Percentiles rank a stretch among this genome's conserved stretches.
Conservation (phyloP, 2,888 invertebrate species). For the Drosophila melanosoma region DNA sequence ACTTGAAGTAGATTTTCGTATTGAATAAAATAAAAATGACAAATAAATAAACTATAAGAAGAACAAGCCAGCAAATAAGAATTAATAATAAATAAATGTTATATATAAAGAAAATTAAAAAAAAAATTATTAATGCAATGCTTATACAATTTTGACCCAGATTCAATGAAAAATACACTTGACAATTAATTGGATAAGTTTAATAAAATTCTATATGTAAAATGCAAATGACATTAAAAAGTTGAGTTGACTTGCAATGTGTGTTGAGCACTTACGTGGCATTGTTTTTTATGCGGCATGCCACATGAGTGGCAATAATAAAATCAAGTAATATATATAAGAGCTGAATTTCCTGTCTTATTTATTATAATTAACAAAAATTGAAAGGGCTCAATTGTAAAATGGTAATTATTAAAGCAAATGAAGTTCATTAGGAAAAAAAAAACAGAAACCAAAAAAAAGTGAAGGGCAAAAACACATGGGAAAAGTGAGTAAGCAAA, state of each 20-base stretch:
- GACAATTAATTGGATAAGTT: neutral
- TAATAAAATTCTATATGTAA: neutral
- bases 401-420: constrained; percentile 76
- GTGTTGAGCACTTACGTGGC: neutral
- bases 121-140: neutral
- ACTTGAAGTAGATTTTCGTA: neutral
- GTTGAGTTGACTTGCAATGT: neutral
- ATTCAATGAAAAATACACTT: neutral
- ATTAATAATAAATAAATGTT: neutral
- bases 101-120: neutral
- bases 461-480: constrained; percentile 28
- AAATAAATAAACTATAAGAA: neutral
- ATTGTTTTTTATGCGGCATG: constrained; percentile 14
- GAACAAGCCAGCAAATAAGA: neutral
- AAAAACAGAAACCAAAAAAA: constrained; percentile 15
- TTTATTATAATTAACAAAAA: constrained; percentile 79
- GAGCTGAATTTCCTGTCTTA: constrained; percentile 30
- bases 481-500: constrained; percentile 49
- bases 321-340: constrained; percentile 61
- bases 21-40: neutral
- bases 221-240: constrained; percentile 1
- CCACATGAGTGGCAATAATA: constrained; percentile 47
- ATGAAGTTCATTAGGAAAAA: constrained; percentile 64
- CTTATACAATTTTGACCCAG: neutral
- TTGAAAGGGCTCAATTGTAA: constrained; percentile 79